Evolutionary conservation across 2,888 invertebrate species (phyloP), one percentile per base, ranked within the genome.

Genomic region (Cerastoderma edule): DNA sequence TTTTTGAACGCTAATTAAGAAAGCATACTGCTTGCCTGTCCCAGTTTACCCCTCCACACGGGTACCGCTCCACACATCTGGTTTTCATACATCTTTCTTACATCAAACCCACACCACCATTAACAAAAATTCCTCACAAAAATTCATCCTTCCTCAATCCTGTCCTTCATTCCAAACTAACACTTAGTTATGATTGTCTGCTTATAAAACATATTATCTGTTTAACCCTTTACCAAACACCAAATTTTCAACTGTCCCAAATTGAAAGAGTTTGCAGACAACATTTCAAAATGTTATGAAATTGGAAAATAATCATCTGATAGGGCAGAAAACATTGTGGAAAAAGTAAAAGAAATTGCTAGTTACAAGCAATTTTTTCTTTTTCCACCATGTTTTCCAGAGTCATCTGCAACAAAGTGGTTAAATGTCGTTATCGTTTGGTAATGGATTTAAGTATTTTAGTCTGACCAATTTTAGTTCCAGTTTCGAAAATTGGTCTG

Each of bases 1-100:
- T 57, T 57, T 57, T 53, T 57, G n/a, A 57, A 57, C 57, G 33
- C 24, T 57, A 57, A 57, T 57, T 33, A 32, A 57, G 28, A 57
- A 28, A 57, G 57, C 57, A 57, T 28, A 19, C 32, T 32, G 19
- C 8, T 57, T 57, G 16, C 28, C 13, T n/a, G n/a, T n/a, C 28
- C 53, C 28, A n/a, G 16, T 28, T 32, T 19, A 32, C 19, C 35
- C 53, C 53, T 67, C 53, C 53, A 67, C 30, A 50, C 53, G n/a
- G n/a, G n/a, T n/a, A n/a, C n/a, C n/a, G n/a, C 2, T 2, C 8
- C 2, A 19, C 30, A 67, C 67, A 67, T 67, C 67, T 67, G 67
- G 50, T 53, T 53, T 35, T 13, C 33, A 67, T 53, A 65, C 22
- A n/a, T 8, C 19, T 33, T 30, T 4, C 32, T 5, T 16, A 33